These are phyloP conservation scores for Drosophila sordidula DNA, from an alignment of 2,888 invertebrate genomes.

Conservation along the genomic window DNA sequence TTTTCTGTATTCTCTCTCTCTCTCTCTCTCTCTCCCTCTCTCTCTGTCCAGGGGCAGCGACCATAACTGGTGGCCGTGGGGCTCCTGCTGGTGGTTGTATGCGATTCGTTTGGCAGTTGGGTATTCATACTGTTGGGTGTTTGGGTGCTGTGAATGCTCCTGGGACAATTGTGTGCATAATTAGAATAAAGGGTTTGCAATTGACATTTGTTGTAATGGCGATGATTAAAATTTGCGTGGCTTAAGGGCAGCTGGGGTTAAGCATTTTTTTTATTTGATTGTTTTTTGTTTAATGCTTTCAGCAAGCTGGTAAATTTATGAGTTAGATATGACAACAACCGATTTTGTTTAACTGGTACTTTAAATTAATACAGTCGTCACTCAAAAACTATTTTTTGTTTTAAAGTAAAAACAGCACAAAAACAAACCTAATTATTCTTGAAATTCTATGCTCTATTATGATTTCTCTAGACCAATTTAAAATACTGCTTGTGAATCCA, in stretches of 20 bases:
- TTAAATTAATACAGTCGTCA: too few species aligned
- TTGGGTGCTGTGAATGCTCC: slow-evolving; percentile 52
- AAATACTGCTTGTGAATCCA: too few species aligned
- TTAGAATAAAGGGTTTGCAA: slow-evolving; percentile 75
- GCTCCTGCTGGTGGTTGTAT: slow-evolving; percentile 48
- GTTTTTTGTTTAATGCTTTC: neutral
- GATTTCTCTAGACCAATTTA: too few species aligned
- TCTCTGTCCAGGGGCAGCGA: too few species aligned
- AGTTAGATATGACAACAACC: neutral
- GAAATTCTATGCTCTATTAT: too few species aligned
- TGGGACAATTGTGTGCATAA: slow-evolving; percentile 79
- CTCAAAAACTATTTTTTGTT: too few species aligned
- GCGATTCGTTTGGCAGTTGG: slow-evolving; percentile 55
- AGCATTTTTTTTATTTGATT: slow-evolving; percentile 11
- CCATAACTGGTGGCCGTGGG: slow-evolving; percentile 33
- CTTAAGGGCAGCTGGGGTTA: slow-evolving; percentile 17
- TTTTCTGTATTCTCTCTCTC: slow-evolving; percentile 11
- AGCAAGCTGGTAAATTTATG: neutral
- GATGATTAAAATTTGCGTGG: slow-evolving; percentile 55
- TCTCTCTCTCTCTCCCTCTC: neutral
- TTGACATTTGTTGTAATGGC: slow-evolving; percentile 59
- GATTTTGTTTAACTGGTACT: too few species aligned
- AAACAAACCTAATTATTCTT: too few species aligned
- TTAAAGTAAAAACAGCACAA: too few species aligned
- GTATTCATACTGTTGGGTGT: slow-evolving; percentile 5